phyloP scores from a whole-genome alignment of 1,140 invertebrate species.

The Rhagoletis zephyria region DNA sequence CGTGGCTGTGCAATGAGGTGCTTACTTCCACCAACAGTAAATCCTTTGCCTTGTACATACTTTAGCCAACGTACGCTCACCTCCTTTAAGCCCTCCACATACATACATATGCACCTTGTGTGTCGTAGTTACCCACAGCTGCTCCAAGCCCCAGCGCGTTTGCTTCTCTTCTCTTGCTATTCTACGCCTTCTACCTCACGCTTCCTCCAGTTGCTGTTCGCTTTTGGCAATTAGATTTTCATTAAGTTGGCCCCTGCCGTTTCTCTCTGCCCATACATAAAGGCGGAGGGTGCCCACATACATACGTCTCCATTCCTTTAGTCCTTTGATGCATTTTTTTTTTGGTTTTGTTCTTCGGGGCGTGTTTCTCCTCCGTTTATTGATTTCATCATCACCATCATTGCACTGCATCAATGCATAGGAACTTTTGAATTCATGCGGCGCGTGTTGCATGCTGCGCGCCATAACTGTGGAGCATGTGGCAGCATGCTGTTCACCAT shows the following conservation, averaged over 20 bases:
- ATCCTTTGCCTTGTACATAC: too few relatives aligned
- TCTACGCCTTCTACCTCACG: background rate
- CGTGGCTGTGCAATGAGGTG: too few relatives aligned
- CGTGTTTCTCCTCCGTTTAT: background rate
- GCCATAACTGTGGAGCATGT: background rate
- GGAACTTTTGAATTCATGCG: conserved; percentile 33
- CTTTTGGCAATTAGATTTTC: conserved; percentile 41
- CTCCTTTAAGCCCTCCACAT: too few relatives aligned
- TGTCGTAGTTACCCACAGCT: too few relatives aligned
- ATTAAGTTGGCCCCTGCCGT: background rate
- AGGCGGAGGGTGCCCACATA: background rate
- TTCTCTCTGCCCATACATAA: background rate
- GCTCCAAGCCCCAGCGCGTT: background rate
- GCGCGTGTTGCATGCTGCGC: conserved; percentile 8
- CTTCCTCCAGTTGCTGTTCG: background rate
- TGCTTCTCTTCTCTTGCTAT: background rate
- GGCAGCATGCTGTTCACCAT: conserved; percentile 4
- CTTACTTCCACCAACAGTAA: too few relatives aligned
- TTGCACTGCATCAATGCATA: conserved; percentile 1
- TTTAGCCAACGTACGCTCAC: background rate
- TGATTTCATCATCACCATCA: conserved; percentile 1
- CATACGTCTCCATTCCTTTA: background rate
- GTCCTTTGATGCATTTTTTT: background rate
- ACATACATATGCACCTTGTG: too few relatives aligned
- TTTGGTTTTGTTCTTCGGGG: background rate